Percentiles rank a stretch among this genome's conserved stretches.
These are phyloP conservation scores for Phrynocephalus guinanensis DNA, from an alignment of 2,797 vertebrate species.

Conservation along the genomic window DNA sequence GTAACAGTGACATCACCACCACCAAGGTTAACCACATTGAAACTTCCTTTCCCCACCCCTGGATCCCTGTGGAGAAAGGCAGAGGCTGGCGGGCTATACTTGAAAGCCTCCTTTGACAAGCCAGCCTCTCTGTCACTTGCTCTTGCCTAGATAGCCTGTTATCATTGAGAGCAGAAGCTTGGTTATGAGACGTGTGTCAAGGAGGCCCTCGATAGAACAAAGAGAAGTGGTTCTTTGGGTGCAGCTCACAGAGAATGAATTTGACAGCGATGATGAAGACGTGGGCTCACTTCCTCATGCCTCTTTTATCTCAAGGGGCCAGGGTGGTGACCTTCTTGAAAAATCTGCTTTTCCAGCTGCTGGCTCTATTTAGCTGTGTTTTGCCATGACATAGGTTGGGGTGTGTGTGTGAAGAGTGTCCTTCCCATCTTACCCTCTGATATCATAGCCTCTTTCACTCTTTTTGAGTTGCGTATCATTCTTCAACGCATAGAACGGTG, in stretches of 20 bases:
- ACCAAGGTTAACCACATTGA: neutral
- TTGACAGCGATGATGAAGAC: neutral
- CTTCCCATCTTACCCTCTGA: neutral
- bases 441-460: neutral
- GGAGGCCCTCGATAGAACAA: neutral
- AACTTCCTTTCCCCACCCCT: neutral
- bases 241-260: neutral
- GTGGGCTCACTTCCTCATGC: constrained; percentile 11
- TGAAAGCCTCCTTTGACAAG: constrained; percentile 5
- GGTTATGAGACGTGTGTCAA: constrained; percentile 13
- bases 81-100: neutral
- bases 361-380: neutral
- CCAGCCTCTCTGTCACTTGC: neutral
- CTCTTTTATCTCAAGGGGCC: neutral
- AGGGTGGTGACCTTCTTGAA: neutral
- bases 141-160: neutral
- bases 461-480: neutral
- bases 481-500: neutral
- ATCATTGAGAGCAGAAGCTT: neutral
- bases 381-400: neutral
- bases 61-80: neutral
- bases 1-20: neutral
- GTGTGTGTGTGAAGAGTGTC: neutral
- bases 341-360: neutral
- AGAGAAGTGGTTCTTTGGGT: neutral